These are phyloP conservation scores for Brienomyrus brachyistius DNA, from an alignment of 2,113 vertebrate genomes.

Conservation along the genomic window DNA sequence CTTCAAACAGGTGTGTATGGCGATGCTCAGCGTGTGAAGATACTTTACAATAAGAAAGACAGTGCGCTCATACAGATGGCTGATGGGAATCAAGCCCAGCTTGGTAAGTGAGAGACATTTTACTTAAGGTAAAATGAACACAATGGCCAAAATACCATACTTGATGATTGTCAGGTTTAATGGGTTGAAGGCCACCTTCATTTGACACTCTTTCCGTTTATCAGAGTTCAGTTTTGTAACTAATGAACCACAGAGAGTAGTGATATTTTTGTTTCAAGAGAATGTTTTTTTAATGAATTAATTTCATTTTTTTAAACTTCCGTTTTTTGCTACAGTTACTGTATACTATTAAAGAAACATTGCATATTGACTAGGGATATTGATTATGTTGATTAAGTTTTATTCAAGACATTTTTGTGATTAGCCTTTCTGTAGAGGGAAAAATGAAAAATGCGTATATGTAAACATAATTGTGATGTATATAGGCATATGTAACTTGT, in stretches of 20 bases:
- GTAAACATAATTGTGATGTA: neutral
- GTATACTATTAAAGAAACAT: neutral
- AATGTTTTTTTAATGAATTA: neutral
- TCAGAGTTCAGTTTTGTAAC: neutral
- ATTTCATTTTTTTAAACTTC: neutral
- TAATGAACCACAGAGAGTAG: neutral
- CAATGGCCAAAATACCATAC: neutral
- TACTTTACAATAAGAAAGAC: constrained; percentile 99
- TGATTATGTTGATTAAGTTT: neutral
- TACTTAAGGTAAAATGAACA: neutral
- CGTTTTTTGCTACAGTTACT: neutral
- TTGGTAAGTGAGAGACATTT: constrained; percentile 71
- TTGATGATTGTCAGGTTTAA: neutral
- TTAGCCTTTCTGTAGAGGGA: neutral
- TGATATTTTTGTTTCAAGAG: neutral
- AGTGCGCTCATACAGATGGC: constrained; percentile 97
- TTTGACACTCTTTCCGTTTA: neutral
- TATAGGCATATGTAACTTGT: neutral
- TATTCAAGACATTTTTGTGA: neutral
- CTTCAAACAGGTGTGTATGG: constrained; percentile 87
- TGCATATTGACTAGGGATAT: neutral
- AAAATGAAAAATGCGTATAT: neutral
- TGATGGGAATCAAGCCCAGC: constrained; percentile 92
- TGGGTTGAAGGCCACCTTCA: neutral
- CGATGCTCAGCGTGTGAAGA: constrained; percentile 98